These are phyloP conservation scores for Melanargia galathea DNA, from an alignment of 2,888 invertebrate genomes.

Conservation along the genomic window DNA sequence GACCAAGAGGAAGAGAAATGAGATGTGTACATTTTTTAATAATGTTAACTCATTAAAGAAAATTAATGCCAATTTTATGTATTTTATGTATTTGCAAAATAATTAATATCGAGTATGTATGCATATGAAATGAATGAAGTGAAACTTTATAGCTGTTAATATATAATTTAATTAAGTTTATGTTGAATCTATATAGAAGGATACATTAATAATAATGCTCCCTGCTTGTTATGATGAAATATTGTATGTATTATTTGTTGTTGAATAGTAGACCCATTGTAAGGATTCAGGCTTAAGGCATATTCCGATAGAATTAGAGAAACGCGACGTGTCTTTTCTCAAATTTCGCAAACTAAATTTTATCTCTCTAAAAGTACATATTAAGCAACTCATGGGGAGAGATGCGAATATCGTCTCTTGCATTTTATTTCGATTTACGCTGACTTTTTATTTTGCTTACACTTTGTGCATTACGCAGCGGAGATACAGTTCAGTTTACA, in stretches of 20 bases:
- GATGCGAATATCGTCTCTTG: too few relatives aligned
- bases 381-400: too few relatives aligned
- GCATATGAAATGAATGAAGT: slow-evolving; percentile 3
- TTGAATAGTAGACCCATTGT: not conserved
- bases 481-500: not conserved
- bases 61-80: not conserved
- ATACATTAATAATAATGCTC: not conserved
- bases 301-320: not conserved
- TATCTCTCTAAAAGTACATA: too few relatives aligned
- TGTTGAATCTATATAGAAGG: not conserved
- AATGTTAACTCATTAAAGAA: not conserved
- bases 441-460: not conserved
- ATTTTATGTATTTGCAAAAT: not conserved
- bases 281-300: not conserved
- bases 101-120: not conserved
- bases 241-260: not conserved
- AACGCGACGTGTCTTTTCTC: not conserved
- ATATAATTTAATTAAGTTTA: not conserved
- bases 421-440: too few relatives aligned
- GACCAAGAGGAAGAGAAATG: slow-evolving; percentile 7
- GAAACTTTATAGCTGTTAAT: not conserved
- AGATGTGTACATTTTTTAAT: not conserved
- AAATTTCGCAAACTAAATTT: not conserved
- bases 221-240: not conserved
- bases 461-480: not conserved